Conservation (phyloP, 2,797 vertebrate genomes). For the Acanthornis magna region DNA sequence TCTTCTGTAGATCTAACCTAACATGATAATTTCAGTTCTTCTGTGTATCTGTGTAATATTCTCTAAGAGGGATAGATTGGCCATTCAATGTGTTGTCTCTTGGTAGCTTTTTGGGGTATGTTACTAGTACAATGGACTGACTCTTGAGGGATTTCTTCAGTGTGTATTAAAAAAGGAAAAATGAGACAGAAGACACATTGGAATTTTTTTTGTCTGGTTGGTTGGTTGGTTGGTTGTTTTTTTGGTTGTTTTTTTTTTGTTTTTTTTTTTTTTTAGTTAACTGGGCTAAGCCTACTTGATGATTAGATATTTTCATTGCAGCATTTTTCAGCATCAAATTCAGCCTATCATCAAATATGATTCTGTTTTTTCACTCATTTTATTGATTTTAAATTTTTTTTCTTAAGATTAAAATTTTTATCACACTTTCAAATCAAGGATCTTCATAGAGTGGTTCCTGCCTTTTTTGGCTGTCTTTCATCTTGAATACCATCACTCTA, state of each 20-base stretch:
- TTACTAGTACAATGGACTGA: background rate
- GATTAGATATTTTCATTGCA: background rate
- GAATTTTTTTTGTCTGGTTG: background rate
- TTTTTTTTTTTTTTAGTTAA: background rate
- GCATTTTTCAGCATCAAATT: background rate
- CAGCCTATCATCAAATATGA: background rate
- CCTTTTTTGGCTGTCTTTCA: background rate
- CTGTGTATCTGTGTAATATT: background rate
- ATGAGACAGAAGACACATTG: background rate
- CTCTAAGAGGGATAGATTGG: background rate
- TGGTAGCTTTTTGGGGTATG: background rate
- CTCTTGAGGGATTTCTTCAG: background rate
- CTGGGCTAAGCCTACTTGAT: background rate
- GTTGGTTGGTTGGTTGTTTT: background rate
- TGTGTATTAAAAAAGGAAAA: background rate
- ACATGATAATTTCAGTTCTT: background rate
- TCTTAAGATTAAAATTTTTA: background rate
- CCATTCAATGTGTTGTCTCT: background rate
- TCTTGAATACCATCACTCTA: background rate
- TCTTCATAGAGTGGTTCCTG: background rate
- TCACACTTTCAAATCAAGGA: background rate
- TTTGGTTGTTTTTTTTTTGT: too few species aligned
- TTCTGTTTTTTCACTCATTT: background rate
- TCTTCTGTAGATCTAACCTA: background rate
- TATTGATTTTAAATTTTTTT: background rate